Percentiles rank a stretch among this genome's conserved stretches.
Conservation (phyloP, 2,888 invertebrate genomes). For the Laspeyria flexula region DNA sequence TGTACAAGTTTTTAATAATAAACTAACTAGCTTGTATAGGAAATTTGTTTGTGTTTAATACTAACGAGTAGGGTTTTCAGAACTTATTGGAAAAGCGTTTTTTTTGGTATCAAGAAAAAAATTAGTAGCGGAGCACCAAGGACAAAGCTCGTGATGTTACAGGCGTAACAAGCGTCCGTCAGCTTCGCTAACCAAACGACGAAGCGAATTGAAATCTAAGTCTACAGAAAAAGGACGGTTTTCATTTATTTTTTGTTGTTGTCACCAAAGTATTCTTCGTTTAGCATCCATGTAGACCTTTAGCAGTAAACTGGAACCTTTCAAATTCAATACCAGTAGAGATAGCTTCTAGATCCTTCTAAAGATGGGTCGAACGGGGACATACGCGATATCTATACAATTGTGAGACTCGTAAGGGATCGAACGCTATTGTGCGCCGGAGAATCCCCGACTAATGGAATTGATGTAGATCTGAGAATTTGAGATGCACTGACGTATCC, state of each 20-base stretch:
- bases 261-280: neutral
- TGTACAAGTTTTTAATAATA: too few species aligned
- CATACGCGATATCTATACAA: slow-evolving; percentile 1
- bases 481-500: neutral
- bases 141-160: too few species aligned
- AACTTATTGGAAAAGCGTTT: too few species aligned
- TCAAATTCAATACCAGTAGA: neutral
- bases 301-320: neutral
- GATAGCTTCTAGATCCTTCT: neutral
- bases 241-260: neutral
- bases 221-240: too few species aligned
- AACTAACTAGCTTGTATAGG: too few species aligned
- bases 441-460: neutral
- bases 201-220: too few species aligned
- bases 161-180: too few species aligned
- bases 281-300: neutral
- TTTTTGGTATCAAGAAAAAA: too few species aligned
- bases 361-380: neutral
- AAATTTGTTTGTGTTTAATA: too few species aligned
- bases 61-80: too few species aligned
- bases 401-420: neutral
- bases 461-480: slow-evolving; percentile 1
- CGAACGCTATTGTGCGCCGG: neutral
- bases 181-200: too few species aligned
- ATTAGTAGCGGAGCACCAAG: too few species aligned